Evolutionary conservation across 2,888 invertebrate species (phyloP), one percentile per base, ranked within the genome.

Genomic region (Operophtera brumata): DNA sequence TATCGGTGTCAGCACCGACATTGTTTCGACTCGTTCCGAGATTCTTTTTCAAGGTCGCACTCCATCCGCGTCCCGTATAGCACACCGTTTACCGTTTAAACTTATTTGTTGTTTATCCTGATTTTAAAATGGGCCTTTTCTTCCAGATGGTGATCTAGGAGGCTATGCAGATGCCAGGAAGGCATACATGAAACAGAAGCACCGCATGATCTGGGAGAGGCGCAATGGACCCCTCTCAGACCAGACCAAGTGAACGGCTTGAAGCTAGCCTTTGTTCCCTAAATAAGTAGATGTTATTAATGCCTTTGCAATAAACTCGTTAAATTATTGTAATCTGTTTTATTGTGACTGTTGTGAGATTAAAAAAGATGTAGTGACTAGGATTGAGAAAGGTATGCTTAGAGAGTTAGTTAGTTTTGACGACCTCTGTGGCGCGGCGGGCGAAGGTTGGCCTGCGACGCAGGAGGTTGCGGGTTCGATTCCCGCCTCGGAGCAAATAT

Each of bases 131-230:
- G 8, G 9, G n/a, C 9, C n/a, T 39, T 39, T 20, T 20, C 36
- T 4, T 30, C 35, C 28, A 97, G 97, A 99, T 92, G 99, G 99
- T 66, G 99, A 99, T 84, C 87, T 99, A 57, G 97, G 98, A 39
- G 93, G 90, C 0, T 92, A 93, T 69, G 92, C 91, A 14, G 93
- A 93, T 77, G 96, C 95, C 6, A 92, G 92, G 67, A 91, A 91
- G 54, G 95, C 95, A 0, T 98, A 94, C 77, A 97, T 99, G 97
- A 99, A 99, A 85, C 99, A 99, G 84, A 99, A 99, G 81, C 99
- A 99, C 90, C 95, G 99, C 64, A 91, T 99, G 93, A 92, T 99
- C 69, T 99, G 98, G 98, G 99, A 99, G 87, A 94, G 97, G 78
- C 94, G 98, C 61, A 94, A 99, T 70, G 97, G 97, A 6, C 93